These are phyloP conservation scores for Trissonchulus sp. DNA, from an alignment of 2,888 invertebrate species.

Conservation along the genomic window DNA sequence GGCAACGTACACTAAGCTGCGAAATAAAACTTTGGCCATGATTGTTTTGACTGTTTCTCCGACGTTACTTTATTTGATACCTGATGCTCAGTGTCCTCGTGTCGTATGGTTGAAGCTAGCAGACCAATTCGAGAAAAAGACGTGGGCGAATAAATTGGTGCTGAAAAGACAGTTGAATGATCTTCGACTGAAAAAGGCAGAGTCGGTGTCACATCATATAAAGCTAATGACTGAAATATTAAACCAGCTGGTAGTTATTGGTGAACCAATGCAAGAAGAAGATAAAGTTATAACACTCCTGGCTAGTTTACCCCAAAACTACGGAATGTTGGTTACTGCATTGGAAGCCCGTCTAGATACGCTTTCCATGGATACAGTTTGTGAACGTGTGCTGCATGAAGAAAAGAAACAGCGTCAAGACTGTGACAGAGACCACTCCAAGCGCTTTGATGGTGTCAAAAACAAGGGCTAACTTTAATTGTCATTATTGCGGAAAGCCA, in stretches of 20 bases:
- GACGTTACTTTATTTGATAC: background rate
- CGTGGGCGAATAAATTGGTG: background rate
- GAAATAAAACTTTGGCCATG: background rate
- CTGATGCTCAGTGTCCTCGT: background rate
- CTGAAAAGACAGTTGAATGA: background rate
- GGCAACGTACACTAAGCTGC: background rate
- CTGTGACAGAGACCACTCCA: background rate
- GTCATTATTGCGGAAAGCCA: background rate
- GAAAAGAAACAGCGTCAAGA: background rate
- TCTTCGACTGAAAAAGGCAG: background rate
- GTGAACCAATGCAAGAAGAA: background rate
- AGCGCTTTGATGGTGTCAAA: background rate
- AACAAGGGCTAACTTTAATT: background rate
- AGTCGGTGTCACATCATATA: background rate
- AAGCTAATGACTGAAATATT: background rate
- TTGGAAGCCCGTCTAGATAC: background rate
- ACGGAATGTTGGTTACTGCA: conserved; percentile 1
- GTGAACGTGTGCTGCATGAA: background rate
- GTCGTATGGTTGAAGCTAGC: background rate
- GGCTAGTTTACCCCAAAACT: background rate
- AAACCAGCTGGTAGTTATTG: background rate
- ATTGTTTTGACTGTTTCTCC: background rate
- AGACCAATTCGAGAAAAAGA: background rate
- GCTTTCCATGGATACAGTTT: background rate
- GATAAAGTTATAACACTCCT: background rate